These are phyloP conservation scores for Anthophora plumipes DNA, from an alignment of 2,888 invertebrate species.

Conservation along the genomic window DNA sequence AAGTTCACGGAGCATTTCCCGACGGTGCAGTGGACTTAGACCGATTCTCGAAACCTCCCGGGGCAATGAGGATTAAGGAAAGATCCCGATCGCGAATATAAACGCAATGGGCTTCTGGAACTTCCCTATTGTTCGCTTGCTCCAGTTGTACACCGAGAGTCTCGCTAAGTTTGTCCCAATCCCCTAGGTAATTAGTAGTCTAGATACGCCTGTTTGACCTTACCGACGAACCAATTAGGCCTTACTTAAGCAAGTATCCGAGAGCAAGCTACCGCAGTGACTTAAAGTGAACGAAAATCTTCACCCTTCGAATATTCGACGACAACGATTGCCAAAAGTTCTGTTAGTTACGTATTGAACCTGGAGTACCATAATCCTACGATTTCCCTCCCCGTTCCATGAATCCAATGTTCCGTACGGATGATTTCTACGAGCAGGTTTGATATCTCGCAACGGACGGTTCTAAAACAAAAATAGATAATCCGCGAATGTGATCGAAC, in stretches of 20 bases:
- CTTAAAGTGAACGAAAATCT: background rate
- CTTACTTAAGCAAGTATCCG: slow-evolving; percentile 51
- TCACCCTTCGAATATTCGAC: background rate
- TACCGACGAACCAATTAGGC: slow-evolving; percentile 60
- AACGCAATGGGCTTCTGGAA: slow-evolving; percentile 62
- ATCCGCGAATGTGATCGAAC: slow-evolving; percentile 38
- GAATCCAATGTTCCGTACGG: slow-evolving; percentile 6
- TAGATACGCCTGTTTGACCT: slow-evolving; percentile 66
- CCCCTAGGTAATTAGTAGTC: slow-evolving; percentile 70
- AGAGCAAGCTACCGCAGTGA: slow-evolving; percentile 1
- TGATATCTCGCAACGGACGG: background rate
- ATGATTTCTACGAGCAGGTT: slow-evolving; percentile 23
- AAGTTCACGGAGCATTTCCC: slow-evolving; percentile 53
- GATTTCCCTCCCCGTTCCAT: background rate
- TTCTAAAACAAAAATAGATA: slow-evolving; percentile 37
- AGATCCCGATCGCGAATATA: slow-evolving; percentile 70
- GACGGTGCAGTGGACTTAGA: slow-evolving; percentile 60
- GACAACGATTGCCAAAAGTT: slow-evolving; percentile 9
- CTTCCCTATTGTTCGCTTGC: slow-evolving; percentile 66
- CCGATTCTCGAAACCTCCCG: slow-evolving; percentile 69
- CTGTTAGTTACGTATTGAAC: background rate
- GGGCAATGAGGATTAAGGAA: slow-evolving; percentile 66
- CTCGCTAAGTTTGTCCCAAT: slow-evolving; percentile 67
- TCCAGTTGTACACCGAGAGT: slow-evolving; percentile 58
- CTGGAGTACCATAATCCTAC: background rate